These are phyloP conservation scores for Penaeus chinensis DNA, from an alignment of 1,140 invertebrate genomes.

Conservation along the genomic window DNA sequence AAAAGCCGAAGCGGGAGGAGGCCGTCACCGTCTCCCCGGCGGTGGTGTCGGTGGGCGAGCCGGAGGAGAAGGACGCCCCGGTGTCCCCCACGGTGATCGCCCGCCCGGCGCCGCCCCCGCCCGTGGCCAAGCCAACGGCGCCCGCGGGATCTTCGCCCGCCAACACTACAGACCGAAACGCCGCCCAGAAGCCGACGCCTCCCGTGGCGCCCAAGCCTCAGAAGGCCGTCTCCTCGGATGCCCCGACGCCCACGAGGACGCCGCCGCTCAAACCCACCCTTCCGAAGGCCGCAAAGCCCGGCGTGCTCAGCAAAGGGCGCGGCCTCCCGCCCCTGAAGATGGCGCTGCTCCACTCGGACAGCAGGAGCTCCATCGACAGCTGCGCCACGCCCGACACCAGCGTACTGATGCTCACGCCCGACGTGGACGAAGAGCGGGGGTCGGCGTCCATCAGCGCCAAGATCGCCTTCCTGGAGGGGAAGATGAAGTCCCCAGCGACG, in stretches of 20 bases:
- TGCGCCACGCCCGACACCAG: constrained; percentile 14
- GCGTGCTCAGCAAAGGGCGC: background rate
- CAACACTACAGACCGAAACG: too few species aligned
- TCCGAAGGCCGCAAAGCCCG: background rate
- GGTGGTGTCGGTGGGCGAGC: too few species aligned
- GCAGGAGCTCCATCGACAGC: background rate
- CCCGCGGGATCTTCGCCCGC: too few species aligned
- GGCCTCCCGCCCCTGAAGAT: background rate
- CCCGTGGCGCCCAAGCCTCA: background rate
- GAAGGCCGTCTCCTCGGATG: background rate
- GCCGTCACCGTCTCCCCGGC: too few species aligned
- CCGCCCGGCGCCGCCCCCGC: too few species aligned
- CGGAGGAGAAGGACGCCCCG: too few species aligned
- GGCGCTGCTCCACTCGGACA: background rate
- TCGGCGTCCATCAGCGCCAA: background rate
- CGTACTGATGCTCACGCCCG: background rate
- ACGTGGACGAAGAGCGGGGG: background rate
- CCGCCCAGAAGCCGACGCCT: background rate
- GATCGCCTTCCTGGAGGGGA: constrained; percentile 4
- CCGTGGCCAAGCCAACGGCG: too few species aligned
- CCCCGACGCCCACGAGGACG: background rate
- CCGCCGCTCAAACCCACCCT: background rate
- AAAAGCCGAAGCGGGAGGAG: too few species aligned
- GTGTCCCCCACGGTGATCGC: too few species aligned
- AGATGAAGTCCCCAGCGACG: background rate